Percentiles rank a stretch among this genome's conserved stretches.
Conservation (phyloP, 2,797 vertebrate genomes). For the Bucorvus abyssinicus region DNA sequence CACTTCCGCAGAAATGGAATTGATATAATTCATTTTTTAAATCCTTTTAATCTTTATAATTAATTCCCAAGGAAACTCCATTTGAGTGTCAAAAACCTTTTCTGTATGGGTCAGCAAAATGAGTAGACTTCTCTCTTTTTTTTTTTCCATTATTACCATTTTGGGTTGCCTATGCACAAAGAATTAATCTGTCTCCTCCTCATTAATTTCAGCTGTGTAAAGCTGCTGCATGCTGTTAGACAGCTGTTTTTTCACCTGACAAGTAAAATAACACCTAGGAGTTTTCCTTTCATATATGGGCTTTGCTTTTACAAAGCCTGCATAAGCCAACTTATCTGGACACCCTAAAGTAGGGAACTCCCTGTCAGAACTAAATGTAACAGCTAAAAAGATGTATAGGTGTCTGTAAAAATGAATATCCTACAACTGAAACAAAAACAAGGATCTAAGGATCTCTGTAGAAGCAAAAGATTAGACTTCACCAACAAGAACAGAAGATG, state of each 20-base stretch:
- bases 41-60: not conserved
- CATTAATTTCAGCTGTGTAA: not conserved
- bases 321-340: rapidly evolving
- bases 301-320: not conserved
- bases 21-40: too few relatives aligned
- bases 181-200: not conserved
- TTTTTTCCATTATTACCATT: not conserved
- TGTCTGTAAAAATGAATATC: not conserved
- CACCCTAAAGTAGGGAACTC: not conserved
- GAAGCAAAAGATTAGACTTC: not conserved
- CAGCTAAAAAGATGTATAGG: not conserved
- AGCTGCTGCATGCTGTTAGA: not conserved
- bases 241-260: not conserved
- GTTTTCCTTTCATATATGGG: not conserved
- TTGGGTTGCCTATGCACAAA: not conserved
- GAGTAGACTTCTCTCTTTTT: not conserved
- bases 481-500: not conserved
- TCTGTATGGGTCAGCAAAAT: not conserved
- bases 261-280: not conserved
- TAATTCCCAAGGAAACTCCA: not conserved
- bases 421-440: not conserved
- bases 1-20: too few relatives aligned
- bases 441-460: not conserved
- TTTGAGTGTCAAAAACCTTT: not conserved
- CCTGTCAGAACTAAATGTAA: not conserved